A percentile compares a stretch with the other conserved stretches of the same genome.
These are phyloP conservation scores for Tangara arthus DNA, from an alignment of 2,797 vertebrate species.

Conservation along the genomic window DNA sequence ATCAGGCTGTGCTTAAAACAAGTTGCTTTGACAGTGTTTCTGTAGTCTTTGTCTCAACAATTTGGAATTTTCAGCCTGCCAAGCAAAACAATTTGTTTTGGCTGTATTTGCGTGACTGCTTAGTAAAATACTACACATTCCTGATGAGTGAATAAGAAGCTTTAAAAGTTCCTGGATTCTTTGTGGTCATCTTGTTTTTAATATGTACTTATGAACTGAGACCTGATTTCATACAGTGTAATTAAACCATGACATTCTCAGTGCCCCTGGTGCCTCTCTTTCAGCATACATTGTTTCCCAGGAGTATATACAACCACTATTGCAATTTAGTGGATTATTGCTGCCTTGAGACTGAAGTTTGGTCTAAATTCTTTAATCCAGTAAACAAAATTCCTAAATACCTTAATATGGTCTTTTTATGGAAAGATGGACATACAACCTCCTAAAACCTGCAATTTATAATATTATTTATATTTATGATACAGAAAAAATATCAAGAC, in stretches of 20 bases:
- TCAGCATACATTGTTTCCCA: not conserved
- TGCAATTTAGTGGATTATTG: not conserved
- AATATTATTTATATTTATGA: not conserved
- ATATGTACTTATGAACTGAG: constrained; percentile 14
- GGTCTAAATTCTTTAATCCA: not conserved
- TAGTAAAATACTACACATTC: constrained; percentile 73
- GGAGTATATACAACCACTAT: not conserved
- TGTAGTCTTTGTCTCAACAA: constrained; percentile 42
- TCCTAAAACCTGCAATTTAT: not conserved
- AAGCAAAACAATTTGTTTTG: constrained; percentile 71
- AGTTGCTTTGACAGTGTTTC: constrained; percentile 14
- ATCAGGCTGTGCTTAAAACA: not conserved
- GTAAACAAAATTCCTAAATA: not conserved
- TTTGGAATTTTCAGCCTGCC: constrained; percentile 44
- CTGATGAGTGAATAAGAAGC: constrained; percentile 65
- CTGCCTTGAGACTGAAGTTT: not conserved
- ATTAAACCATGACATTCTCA: not conserved
- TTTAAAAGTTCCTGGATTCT: constrained; percentile 42
- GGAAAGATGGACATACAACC: not conserved
- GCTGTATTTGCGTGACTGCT: constrained; percentile 42
- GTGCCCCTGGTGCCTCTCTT: not conserved
- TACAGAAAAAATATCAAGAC: not conserved
- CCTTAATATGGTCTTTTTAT: not conserved
- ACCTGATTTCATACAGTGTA: not conserved
- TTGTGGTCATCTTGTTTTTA: constrained; percentile 66